Evolutionary conservation across 2,113 vertebrate species (phyloP).

Genomic region (Centropristis striata): DNA sequence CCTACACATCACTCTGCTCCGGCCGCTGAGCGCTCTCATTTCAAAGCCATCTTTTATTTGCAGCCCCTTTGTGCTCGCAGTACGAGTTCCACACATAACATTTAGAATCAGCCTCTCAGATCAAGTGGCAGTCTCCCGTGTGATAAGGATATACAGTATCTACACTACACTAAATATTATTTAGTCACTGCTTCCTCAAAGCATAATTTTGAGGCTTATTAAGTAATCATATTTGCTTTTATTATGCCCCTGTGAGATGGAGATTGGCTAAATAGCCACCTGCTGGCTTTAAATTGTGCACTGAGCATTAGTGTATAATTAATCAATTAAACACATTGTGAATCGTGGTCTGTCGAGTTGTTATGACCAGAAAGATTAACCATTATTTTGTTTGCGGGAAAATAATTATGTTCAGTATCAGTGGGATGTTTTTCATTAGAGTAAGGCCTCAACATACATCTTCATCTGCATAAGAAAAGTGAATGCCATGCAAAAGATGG

Average conservation of each 20-base stretch:
- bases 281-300: constrained; percentile 8
- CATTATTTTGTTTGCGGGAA: neutral
- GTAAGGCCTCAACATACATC: neutral
- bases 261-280: constrained; percentile 39
- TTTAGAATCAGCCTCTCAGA: constrained; percentile 33
- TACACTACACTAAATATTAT: constrained; percentile 5
- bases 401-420: neutral
- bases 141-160: constrained; percentile 22
- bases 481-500: neutral
- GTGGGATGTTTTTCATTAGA: neutral
- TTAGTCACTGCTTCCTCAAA: constrained; percentile 4
- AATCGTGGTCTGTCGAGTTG: neutral
- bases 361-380: neutral
- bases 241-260: constrained; percentile 14
- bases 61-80: constrained; percentile 39
- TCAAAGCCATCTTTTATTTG: constrained; percentile 66
- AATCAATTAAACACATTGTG: neutral
- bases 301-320: constrained; percentile 27
- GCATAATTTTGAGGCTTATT: neutral
- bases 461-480: neutral
- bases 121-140: constrained; percentile 12
- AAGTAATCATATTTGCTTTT: constrained; percentile 16
- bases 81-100: constrained; percentile 40
- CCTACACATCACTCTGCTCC: constrained; percentile 37
- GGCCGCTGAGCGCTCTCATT: constrained; percentile 37